Evolutionary conservation across 2,888 invertebrate species (phyloP), one percentile per base, ranked within the genome.

Genomic region (Hydrotaea diabolus): DNA sequence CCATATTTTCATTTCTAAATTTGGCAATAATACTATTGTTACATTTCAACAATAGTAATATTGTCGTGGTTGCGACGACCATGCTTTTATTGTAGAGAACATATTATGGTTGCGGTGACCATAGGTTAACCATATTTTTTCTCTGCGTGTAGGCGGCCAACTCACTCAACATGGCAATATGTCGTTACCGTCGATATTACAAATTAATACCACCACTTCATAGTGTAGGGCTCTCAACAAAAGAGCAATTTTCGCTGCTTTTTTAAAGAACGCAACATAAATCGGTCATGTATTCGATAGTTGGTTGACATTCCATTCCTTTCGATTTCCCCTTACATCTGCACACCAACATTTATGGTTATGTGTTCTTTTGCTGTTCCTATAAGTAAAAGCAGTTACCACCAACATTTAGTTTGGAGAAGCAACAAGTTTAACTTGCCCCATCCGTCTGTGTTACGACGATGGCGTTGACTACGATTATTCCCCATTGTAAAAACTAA

Each of bases 391-490:
- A 85, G n/a, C n/a, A n/a, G n/a, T n/a, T 79, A 74, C 69, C 79
- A 78, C 26, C 19, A 31, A 73, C 77, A 71, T 85, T 82, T 73
- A 62, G 11, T 82, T 77, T 62, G 73, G 57, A 74, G 74, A 82
- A 85, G 82, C 85, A 85, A 85, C 85, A 85, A 85, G 85, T 85
- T 82, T 64, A 66, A 77, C 55, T 64, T 76, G 46, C 46, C 3
- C 31, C 31, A 31, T 31, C 31, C 31, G 31, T 31, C 3, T 31
- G 3, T 31, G 3, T 31, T 31, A 4, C 31, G n/a, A n/a, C n/a
- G n/a, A n/a, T 31, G 19, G 26, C 23, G n/a, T 46, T 43, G 9
- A 4, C 46, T 19, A 46, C 43, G 23, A 21, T 13, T 43, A 2
- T 66, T 66, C 43, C 13, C 5, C 8, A 39, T 39, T 11, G 13